Evolutionary conservation across 2,113 vertebrate genomes (phyloP).

Genomic region (Aphelocoma coerulescens): DNA sequence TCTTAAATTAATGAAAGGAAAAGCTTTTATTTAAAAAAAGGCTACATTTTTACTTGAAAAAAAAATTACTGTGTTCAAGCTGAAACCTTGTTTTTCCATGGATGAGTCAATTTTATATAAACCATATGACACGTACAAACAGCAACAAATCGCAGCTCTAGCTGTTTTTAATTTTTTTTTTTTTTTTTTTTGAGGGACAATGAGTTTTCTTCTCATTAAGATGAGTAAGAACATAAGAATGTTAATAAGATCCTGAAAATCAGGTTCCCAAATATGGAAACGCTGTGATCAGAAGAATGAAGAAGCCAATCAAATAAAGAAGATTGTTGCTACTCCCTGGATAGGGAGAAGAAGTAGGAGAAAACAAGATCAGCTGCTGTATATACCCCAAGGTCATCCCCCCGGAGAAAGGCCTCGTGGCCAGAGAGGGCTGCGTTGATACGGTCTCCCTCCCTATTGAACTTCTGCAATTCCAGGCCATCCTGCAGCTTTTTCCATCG

Average conservation of each 20-base stretch:
- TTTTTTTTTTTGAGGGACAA: neutral
- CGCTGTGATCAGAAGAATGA: neutral
- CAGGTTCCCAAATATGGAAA: neutral
- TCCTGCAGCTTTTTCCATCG: conserved; percentile 70
- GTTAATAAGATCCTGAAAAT: neutral
- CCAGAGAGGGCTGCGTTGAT: conserved; percentile 80
- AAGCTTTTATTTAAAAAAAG: neutral
- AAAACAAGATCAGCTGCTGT: neutral
- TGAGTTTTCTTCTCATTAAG: neutral
- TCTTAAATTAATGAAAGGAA: neutral
- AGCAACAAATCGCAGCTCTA: neutral
- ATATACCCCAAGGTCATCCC: conserved; percentile 80
- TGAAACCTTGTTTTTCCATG: neutral
- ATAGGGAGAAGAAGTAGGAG: neutral
- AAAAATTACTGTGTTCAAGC: neutral
- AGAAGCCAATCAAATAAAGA: neutral
- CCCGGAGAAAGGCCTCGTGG: conserved; percentile 78
- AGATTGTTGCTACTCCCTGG: neutral
- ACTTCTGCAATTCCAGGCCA: conserved; percentile 77
- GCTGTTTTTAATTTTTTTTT: neutral
- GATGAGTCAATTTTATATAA: neutral
- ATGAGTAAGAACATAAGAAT: neutral
- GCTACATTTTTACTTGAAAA: neutral
- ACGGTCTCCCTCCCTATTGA: conserved; percentile 76
- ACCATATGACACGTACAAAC: neutral